Base-by-base conservation (phyloP, 1,140 invertebrate genomes). In the Sarcophaga peregrina region DNA sequence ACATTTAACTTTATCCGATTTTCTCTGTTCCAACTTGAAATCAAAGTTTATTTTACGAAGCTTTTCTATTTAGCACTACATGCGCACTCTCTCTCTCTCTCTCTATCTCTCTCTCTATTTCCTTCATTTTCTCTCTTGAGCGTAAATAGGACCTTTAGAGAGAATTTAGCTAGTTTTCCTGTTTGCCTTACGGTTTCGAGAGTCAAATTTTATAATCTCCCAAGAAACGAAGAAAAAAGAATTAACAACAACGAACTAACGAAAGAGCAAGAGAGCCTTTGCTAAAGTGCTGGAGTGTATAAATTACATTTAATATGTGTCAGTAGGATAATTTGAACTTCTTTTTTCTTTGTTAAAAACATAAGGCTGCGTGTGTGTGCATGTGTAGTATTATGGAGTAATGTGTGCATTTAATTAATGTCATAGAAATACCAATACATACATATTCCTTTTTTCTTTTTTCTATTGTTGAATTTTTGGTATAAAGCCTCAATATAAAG, bases 291-390 rank as follows among this genome's bases (percentile, higher is more conserved):
- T 37, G 6, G 17, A 20, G 62, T 68, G n/a, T 20, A 20, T 68
- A 68, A 68, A 50, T 50, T 78, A 78, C 75, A 9, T 78, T 78
- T 78, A 78, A 78, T 78, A 78, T 78, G 75, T 78, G 75, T 78
- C 75, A 78, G 75, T 78, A 78, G 75, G 75, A 78, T 78, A 78
- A 52, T 10, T 74, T 74, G 15, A 37, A 74, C 45, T 74, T 45
- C 8, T 37, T 37, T 52, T 52, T 52, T 52, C 50, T 25, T 68
- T 68, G 62, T 68, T 37, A 37, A 37, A 37, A 37, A 2, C 25
- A 37, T 37, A 37, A 37, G 62, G 7, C 13, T 58, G 54, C 54
- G 54, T 58, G 13, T 7, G 54, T 13, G 54, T 58, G 13, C 13
- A 9, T 45, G 15, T 76, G 68, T 20, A 11, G 17, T 78, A 17